Evolutionary conservation across 2,113 vertebrate genomes (phyloP).

Genomic region (Panurus biarmicus): DNA sequence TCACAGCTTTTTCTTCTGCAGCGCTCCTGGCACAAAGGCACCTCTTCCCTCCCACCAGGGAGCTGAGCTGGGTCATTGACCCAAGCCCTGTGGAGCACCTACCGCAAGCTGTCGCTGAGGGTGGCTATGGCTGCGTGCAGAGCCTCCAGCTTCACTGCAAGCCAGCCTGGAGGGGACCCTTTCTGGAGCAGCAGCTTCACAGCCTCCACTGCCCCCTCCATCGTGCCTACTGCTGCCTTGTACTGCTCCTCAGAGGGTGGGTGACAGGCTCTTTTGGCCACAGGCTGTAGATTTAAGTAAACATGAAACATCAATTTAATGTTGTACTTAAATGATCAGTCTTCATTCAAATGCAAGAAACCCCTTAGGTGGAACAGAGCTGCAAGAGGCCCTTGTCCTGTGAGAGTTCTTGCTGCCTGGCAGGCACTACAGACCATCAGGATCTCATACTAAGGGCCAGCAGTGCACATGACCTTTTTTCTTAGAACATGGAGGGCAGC

Average conservation of each 20-base stretch:
- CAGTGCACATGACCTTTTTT: accelerated
- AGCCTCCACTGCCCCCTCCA: constrained; percentile 73
- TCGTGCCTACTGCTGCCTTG: constrained; percentile 69
- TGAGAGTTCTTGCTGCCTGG: neutral
- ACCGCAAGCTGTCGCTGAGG: neutral
- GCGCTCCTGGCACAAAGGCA: neutral
- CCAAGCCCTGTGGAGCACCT: neutral
- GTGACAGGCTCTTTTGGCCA: constrained; percentile 77
- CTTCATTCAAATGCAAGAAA: neutral
- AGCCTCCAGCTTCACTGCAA: constrained; percentile 68
- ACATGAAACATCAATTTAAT: neutral
- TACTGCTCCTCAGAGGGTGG: constrained; percentile 74
- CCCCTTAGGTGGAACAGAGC: neutral
- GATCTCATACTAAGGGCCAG: neutral
- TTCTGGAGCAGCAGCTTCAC: constrained; percentile 66
- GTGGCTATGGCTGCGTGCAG: constrained; percentile 69
- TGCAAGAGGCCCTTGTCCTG: neutral
- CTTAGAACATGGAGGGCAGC: neutral
- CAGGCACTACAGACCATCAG: neutral
- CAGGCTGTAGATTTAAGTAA: constrained; percentile 70
- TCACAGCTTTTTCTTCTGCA: neutral
- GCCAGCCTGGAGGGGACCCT: constrained; percentile 74
- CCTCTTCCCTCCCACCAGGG: neutral
- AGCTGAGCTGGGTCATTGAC: neutral
- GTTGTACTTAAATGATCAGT: neutral